Base-by-base conservation (phyloP, 2,888 invertebrate species). In the Ashinkailepas kermadecensis region DNA sequence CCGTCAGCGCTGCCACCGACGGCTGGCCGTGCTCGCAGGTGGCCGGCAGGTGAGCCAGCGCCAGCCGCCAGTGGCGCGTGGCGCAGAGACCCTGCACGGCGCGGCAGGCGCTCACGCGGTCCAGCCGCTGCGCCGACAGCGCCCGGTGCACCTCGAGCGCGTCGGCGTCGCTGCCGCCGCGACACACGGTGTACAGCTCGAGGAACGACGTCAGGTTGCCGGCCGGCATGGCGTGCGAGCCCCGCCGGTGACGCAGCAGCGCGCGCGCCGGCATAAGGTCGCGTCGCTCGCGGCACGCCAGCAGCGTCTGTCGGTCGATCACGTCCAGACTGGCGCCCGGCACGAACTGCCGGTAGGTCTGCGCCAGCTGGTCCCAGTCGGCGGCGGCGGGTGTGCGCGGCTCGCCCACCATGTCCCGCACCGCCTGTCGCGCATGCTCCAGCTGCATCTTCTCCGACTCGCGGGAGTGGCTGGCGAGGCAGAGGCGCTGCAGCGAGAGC, bases 1-100 rank as follows among this genome's bases (percentile, higher is more conserved):
- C 87, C 85, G 90, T 90, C 84, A 91, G 91, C 0, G 90, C 87
- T 1, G 86, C 85, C 0, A 23, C 7, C 18, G 79, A 57, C 57
- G 57, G 25, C n/a, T 2, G 15, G 57, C 79, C 79, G 57, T 13
- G 13, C 21, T 12, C n/a, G 18, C 62, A 11, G n/a, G 80, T 23
- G n/a, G 13, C 80, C 59, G 25, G 25, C 39, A 62, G 59, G 18
- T 21, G 59, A 0, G 7, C 15, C 64, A 18, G 39, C 18, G 80
- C 62, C 25, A 59, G 80, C 54, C 59, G 80, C 80, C 64, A 80
- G 64, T 64, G 80, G 58, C 64, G 62, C 9, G 54, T 25, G 39
- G 59, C 62, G 80, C 62, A 57, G 58, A 59, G 64, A 12, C 59
- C 62, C 15, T 59, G 13, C 64, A 59, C 54, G 54, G 80, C 80